These are phyloP conservation scores for Drosophila barbarae DNA, from an alignment of 2,888 invertebrate species.

Conservation along the genomic window DNA sequence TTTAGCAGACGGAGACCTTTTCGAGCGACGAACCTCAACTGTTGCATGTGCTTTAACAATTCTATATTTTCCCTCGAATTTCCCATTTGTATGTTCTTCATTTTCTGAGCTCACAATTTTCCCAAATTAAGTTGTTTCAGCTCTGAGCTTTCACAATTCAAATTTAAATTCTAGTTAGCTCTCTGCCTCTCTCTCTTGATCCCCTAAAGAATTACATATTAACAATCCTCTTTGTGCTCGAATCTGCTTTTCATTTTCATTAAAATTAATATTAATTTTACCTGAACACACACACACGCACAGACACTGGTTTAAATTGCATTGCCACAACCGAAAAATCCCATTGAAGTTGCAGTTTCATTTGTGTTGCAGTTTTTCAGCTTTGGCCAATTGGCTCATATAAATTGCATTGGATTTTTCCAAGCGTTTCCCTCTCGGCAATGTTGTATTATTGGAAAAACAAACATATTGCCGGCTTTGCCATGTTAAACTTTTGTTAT, in stretches of 20 bases:
- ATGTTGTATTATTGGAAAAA: slow-evolving; percentile 63
- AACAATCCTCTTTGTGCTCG: slow-evolving; percentile 24
- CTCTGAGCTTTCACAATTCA: slow-evolving; percentile 11
- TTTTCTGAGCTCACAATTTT: neutral
- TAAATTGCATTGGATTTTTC: slow-evolving; percentile 57
- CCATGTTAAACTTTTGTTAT: slow-evolving; percentile 39
- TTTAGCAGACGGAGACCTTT: slow-evolving; percentile 1
- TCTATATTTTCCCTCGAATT: slow-evolving; percentile 1
- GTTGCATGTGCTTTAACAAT: slow-evolving; percentile 10
- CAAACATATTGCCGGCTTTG: slow-evolving; percentile 38
- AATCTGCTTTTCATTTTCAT: slow-evolving; percentile 46
- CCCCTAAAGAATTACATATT: slow-evolving; percentile 28
- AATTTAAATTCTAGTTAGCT: slow-evolving; percentile 10
- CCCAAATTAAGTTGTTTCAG: slow-evolving; percentile 29
- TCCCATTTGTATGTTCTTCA: slow-evolving; percentile 9
- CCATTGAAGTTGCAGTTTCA: slow-evolving; percentile 44
- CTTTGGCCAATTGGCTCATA: slow-evolving; percentile 52
- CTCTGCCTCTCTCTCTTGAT: neutral
- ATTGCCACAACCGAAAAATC: slow-evolving; percentile 40
- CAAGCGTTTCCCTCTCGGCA: slow-evolving; percentile 35
- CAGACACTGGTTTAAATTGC: slow-evolving; percentile 44
- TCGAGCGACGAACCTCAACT: neutral
- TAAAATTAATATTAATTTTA: slow-evolving; percentile 58
- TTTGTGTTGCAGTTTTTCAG: slow-evolving; percentile 35
- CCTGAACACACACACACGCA: slow-evolving; percentile 33